Percentiles rank a stretch among this genome's conserved stretches.
Evolutionary conservation across 2,113 vertebrate genomes (phyloP).

Genomic region (Saguinus imperator): DNA sequence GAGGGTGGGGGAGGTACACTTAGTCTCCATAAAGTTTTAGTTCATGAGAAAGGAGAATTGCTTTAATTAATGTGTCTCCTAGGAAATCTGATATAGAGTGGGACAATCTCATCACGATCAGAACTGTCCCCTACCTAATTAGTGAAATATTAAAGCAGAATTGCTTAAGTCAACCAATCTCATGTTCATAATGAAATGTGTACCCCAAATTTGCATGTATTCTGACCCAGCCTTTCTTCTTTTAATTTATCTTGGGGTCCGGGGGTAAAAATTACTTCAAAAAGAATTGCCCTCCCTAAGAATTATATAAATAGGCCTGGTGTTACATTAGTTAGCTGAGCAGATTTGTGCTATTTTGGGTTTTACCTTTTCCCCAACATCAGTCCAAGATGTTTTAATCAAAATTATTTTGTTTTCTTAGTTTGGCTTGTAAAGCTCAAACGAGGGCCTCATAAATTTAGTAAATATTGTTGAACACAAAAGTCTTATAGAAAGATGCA

Average conservation of each 20-base stretch:
- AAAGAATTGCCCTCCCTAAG: conserved; percentile 11
- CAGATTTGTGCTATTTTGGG: not conserved
- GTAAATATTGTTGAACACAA: not conserved
- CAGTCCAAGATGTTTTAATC: conserved; percentile 37
- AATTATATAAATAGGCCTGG: not conserved
- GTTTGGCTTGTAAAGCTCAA: conserved; percentile 44
- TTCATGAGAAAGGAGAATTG: conserved; percentile 79
- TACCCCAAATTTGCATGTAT: conserved; percentile 63
- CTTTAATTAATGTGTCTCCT: conserved; percentile 84
- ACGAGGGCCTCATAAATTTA: conserved; percentile 28
- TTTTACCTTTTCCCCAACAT: not conserved
- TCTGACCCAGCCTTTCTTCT: not conserved
- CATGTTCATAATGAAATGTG: conserved; percentile 69
- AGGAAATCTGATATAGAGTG: conserved; percentile 80
- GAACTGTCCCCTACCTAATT: conserved; percentile 82
- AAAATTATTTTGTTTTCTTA: conserved; percentile 43
- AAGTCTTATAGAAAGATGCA: conserved; percentile 10
- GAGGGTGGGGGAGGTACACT: conserved; percentile 14
- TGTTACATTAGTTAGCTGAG: not conserved
- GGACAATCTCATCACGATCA: conserved; percentile 78
- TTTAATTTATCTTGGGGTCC: conserved; percentile 53
- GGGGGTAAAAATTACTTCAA: conserved; percentile 53
- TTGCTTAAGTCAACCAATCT: conserved; percentile 72
- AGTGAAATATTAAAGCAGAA: conserved; percentile 80
- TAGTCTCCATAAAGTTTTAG: conserved; percentile 69